Base-by-base conservation (phyloP, 2,888 invertebrate genomes). In the Bruchidius siliquastri region DNA sequence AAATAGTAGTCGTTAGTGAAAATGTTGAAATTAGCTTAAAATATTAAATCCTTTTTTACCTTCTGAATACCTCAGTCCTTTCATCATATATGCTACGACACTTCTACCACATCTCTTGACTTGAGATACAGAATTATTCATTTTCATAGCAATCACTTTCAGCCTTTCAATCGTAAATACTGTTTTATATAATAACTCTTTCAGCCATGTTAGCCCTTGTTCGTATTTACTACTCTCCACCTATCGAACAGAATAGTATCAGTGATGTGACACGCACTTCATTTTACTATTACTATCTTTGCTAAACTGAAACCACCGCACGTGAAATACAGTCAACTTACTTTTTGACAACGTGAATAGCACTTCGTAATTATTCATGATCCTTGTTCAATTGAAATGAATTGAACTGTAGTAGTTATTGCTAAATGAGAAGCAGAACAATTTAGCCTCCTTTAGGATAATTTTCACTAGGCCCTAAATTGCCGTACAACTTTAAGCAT, bases 121-220 rank as follows among this genome's bases (percentile, higher is more conserved):
- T 85, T 93, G 92, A 0, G 94, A 89, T 0, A 95, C 93, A 76
- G 95, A 93, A 79, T 95, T 96, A 71, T 93, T 89, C 87, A 96
- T 90, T 85, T 96, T 94, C 76, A 92, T 92, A 0, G 94, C 93
- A 77, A 94, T 92, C 26, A 95, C 92, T 80, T 92, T 90, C 70
- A 96, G 85, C 76, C 96, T 88, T 72, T 95, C 94, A 20, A 90
- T 89, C 0, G 91, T 92, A 79, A 96, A 90, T 78, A 91, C 89
- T 0, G 93, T 91, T 8, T 91, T 86, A 81, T 91, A 93, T 32
- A 97, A 83, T 30, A 97, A 87, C 80, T 96, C 94, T 77, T 91
- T 89, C 72, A 96, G 85, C 91, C 95, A 96, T 72, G 91, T 88
- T 18, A 97, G 90, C 0, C 95, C 93, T 76, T 89, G 78, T 73